phyloP scores from a whole-genome alignment of 2,888 invertebrate species.

The Tetragonisca angustula region DNA sequence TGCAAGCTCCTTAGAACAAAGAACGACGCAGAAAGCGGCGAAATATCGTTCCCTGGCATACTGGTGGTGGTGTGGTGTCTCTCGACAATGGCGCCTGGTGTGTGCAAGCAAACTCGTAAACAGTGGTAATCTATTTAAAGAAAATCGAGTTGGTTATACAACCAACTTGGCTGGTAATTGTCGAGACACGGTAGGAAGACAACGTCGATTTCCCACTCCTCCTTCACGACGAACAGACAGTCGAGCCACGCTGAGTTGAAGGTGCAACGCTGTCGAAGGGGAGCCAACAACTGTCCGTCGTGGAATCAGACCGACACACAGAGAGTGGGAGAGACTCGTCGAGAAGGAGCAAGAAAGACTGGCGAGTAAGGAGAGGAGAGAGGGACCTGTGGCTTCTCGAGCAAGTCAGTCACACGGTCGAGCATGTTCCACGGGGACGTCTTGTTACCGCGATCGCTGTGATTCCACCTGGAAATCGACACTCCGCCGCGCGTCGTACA shows the following conservation, averaged over 20 bases:
- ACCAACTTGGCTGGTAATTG: neutral
- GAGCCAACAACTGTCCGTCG: constrained; percentile 51
- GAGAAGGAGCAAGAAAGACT: constrained; percentile 56
- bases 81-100: neutral
- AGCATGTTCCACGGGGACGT: constrained; percentile 63
- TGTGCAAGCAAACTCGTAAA: neutral
- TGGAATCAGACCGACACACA: constrained; percentile 40
- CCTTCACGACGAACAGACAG: constrained; percentile 54
- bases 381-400: constrained; percentile 73
- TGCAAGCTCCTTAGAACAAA: neutral
- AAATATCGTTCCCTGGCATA: neutral
- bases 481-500: neutral
- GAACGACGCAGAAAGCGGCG: neutral
- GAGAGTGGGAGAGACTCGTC: constrained; percentile 55
- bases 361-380: constrained; percentile 67
- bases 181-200: neutral
- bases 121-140: neutral
- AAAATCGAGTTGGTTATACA: constrained; percentile 4
- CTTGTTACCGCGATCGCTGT: constrained; percentile 50
- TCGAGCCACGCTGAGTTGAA: constrained; percentile 73
- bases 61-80: too few relatives aligned
- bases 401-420: constrained; percentile 73
- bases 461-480: constrained; percentile 34
- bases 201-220: constrained; percentile 53
- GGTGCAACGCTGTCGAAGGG: constrained; percentile 68